Percentiles rank a stretch among this genome's conserved stretches.
These are phyloP conservation scores for Anisognathus igniventris DNA, from an alignment of 2,797 vertebrate species.

Conservation along the genomic window DNA sequence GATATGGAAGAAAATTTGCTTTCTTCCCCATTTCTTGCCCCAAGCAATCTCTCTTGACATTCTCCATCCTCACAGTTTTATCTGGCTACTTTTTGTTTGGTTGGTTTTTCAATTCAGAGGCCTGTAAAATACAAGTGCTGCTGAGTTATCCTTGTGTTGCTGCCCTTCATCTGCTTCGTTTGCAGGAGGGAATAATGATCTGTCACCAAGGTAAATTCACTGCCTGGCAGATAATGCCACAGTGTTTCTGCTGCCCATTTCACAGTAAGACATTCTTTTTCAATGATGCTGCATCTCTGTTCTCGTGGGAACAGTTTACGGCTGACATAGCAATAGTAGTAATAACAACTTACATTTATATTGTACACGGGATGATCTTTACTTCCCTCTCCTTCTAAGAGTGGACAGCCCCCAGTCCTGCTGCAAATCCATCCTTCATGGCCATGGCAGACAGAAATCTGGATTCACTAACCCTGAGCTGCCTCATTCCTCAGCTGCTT, in stretches of 20 bases:
- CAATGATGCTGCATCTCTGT: constrained; percentile 35
- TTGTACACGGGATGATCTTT: constrained; percentile 49
- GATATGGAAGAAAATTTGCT: background rate
- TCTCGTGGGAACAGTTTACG: constrained; percentile 65
- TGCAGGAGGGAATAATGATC: constrained; percentile 64
- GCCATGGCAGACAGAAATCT: background rate
- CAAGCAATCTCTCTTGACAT: background rate
- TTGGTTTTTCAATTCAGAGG: constrained; percentile 14
- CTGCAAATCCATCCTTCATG: constrained; percentile 20
- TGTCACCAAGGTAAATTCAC: constrained; percentile 73
- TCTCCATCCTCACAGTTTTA: background rate
- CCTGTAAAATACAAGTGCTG: constrained; percentile 12
- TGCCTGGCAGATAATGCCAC: constrained; percentile 57
- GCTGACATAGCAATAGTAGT: constrained; percentile 65
- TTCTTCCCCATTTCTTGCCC: background rate
- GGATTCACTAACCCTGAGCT: background rate
- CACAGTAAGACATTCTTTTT: constrained; percentile 55
- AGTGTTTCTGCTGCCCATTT: constrained; percentile 52
- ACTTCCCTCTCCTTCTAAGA: constrained; percentile 55
- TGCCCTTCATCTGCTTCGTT: constrained; percentile 61
- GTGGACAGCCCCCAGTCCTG: constrained; percentile 19
- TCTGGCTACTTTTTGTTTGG: background rate
- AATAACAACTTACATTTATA: constrained; percentile 69
- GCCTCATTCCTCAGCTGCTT: background rate
- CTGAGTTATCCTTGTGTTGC: constrained; percentile 52